Evolutionary conservation across 2,797 vertebrate genomes (phyloP), one percentile per base, ranked within the genome.

Genomic region (Naso thynnoides): DNA sequence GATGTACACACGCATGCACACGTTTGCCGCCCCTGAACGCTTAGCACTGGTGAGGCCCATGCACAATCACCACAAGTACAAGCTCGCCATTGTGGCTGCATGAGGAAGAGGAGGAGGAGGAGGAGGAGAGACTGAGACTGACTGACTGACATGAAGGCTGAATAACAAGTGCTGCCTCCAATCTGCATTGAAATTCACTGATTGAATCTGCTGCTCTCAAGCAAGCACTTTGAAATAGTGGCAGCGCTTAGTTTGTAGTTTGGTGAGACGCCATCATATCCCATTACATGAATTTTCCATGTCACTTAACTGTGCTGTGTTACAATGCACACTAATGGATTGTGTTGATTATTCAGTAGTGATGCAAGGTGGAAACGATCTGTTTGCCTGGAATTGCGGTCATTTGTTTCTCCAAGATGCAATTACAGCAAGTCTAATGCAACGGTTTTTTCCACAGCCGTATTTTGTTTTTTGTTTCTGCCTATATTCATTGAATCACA

Each of bases 81-180:
- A 58, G 27, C 42, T 73, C 70, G 47, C 36, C 48, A 44, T 76
- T 78, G 78, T 77, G 66, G 9, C 53, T 64, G 49, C 36, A 78
- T 41, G 70, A 63, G 59, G 76, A 78, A 31, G 23, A 38, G 54
- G 44, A 60, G 26, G 33, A 74, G 49, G 61, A 63, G 31, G 70
- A 61, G 64, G 79, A 76, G 63, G 38, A 71, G 45, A 68, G 58
- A 41, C 38, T 69, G 80, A 85, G 85, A 85, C 64, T 60, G 80
- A 83, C 82, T 88, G 89, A 90, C 82, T 89, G 84, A 90, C 91
- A 82, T 87, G 64, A 86, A 81, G 83, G 63, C 79, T 81, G 86
- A 90, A 92, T 84, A 78, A 70, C 70, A 86, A 82, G 56, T 70
- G 68, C 70, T 52, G 76, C 75, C 77, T 89, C 69, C 73, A 66